These are phyloP conservation scores for Zalophus californianus DNA, from an alignment of 2,797 vertebrate genomes.

Conservation along the genomic window DNA sequence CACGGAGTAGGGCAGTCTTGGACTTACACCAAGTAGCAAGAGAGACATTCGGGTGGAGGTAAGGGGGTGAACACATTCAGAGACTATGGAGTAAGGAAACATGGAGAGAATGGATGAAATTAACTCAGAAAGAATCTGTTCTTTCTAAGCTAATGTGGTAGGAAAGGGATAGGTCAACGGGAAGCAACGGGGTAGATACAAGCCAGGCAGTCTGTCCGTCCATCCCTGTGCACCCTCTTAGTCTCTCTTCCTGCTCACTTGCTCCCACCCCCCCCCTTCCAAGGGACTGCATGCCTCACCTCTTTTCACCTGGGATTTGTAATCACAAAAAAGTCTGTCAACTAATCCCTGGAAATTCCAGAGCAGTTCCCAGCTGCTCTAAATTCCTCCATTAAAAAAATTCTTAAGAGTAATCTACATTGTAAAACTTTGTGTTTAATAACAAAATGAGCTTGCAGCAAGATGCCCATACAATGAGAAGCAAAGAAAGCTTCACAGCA, in stretches of 20 bases:
- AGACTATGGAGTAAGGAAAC: neutral
- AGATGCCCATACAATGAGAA: slow-evolving; percentile 56
- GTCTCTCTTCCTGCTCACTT: neutral
- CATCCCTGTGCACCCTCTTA: neutral
- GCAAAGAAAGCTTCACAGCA: slow-evolving; percentile 52
- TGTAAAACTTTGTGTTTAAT: slow-evolving; percentile 78
- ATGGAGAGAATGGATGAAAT: too few relatives aligned
- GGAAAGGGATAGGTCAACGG: neutral
- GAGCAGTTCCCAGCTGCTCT: slow-evolving; percentile 65
- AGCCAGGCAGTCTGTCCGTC: neutral
- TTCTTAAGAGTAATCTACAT: slow-evolving; percentile 67
- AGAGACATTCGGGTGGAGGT: neutral
- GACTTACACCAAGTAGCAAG: neutral
- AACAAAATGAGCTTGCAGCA: slow-evolving; percentile 73
- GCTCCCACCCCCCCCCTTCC: neutral
- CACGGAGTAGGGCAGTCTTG: neutral
- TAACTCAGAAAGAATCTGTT: neutral
- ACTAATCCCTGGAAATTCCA: slow-evolving; percentile 72
- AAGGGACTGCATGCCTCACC: neutral
- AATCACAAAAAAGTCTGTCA: slow-evolving; percentile 61
- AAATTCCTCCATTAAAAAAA: slow-evolving; percentile 76
- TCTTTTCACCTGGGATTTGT: slow-evolving; percentile 43
- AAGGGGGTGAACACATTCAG: neutral
- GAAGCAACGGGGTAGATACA: neutral
- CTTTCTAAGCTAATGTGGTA: neutral